These are phyloP conservation scores for Monarcha castaneiventris DNA, from an alignment of 2,113 vertebrate genomes.

Conservation along the genomic window DNA sequence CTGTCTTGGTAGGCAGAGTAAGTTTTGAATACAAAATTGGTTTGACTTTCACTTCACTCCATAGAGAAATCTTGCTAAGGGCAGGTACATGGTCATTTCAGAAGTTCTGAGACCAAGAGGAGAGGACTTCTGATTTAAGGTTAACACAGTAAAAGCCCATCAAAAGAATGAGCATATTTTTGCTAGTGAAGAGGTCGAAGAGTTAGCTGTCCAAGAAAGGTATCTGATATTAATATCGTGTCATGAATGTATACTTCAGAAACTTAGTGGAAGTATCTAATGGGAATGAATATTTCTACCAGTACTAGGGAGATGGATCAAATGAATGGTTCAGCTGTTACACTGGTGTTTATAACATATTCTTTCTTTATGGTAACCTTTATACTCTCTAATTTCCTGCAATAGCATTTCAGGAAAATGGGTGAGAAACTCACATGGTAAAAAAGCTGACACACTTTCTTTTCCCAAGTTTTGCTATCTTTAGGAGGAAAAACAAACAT, in stretches of 20 bases:
- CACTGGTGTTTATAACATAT: not conserved
- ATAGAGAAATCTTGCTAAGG: not conserved
- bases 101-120: not conserved
- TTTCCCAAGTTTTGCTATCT: not conserved
- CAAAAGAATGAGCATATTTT: not conserved
- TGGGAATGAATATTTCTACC: not conserved
- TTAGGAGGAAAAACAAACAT: not conserved
- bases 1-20: not conserved
- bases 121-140: not conserved
- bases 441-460: not conserved
- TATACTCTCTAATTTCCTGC: not conserved
- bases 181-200: not conserved
- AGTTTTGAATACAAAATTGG: not conserved
- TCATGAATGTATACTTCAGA: not conserved
- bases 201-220: not conserved
- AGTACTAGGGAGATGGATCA: not conserved
- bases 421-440: not conserved
- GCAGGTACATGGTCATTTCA: not conserved
- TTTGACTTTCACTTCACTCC: not conserved
- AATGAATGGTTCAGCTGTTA: not conserved
- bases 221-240: not conserved
- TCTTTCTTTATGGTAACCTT: not conserved
- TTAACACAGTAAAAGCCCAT: not conserved
- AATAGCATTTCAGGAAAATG: not conserved
- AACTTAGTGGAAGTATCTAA: not conserved